phyloP scores from a whole-genome alignment of 2,113 vertebrate genomes.

The Urocynchramus pylzowi region DNA sequence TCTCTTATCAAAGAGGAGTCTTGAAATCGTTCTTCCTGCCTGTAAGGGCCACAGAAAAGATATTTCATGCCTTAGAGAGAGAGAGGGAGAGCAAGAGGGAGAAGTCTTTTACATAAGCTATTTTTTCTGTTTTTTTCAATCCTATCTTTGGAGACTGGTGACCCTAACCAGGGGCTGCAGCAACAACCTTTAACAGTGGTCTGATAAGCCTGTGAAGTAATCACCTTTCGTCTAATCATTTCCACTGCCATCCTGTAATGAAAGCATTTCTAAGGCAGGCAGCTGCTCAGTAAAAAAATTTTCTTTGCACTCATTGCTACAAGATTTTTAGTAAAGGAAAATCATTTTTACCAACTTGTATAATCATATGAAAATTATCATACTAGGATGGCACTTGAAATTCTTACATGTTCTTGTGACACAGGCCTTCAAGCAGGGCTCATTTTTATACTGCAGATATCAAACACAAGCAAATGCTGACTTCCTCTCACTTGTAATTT shows the following conservation, averaged over 20 bases:
- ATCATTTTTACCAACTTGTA: background rate
- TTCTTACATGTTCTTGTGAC: background rate
- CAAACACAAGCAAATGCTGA: background rate
- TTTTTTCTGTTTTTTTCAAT: background rate
- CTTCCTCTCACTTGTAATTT: background rate
- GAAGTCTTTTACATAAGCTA: background rate
- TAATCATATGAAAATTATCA: background rate
- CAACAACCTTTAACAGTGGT: background rate
- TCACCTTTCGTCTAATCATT: conserved; percentile 18
- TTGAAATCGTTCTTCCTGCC: background rate
- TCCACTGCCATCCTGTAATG: background rate
- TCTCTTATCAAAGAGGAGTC: background rate
- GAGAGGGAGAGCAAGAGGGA: background rate
- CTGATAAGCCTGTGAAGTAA: conserved; percentile 20
- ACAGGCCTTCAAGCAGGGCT: background rate
- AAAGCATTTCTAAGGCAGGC: background rate
- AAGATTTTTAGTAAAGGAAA: background rate
- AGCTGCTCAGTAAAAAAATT: background rate
- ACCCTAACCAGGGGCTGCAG: background rate
- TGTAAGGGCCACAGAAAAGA: background rate
- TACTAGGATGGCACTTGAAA: background rate
- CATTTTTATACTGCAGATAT: background rate
- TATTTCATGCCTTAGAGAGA: background rate
- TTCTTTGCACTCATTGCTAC: background rate
- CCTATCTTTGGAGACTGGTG: background rate